These are phyloP conservation scores for Ectobius pallidus DNA, from an alignment of 2,888 invertebrate species.

Conservation along the genomic window DNA sequence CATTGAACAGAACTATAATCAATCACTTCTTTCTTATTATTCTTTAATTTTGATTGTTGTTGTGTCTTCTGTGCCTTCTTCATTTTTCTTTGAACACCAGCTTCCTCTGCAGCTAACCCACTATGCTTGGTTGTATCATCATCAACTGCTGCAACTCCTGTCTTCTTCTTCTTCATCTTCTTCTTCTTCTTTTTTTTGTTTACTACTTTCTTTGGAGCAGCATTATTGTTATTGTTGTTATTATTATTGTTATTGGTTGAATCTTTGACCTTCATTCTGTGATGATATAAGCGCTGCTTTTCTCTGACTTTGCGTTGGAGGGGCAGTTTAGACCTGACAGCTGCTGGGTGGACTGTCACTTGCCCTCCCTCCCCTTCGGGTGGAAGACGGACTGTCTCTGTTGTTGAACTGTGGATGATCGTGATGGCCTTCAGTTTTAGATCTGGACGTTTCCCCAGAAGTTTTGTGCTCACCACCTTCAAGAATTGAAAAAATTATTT, in stretches of 20 bases:
- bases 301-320: conserved; percentile 78
- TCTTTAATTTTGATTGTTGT: conserved; percentile 52
- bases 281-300: conserved; percentile 35
- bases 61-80: conserved; percentile 47
- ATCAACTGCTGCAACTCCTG: conserved; percentile 48
- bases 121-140: conserved; percentile 9
- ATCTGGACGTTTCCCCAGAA: conserved; percentile 79
- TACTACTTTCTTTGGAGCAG: conserved; percentile 45
- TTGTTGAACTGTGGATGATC: conserved; percentile 88
- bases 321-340: conserved; percentile 84
- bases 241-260: conserved; percentile 55
- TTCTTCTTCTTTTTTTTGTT: conserved; percentile 51
- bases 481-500: neutral
- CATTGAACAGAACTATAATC: conserved; percentile 76
- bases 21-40: conserved; percentile 69
- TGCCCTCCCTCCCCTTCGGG: conserved; percentile 62
- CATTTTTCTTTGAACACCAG: conserved; percentile 59
- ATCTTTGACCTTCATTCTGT: conserved; percentile 48
- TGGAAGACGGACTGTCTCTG: conserved; percentile 84
- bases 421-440: conserved; percentile 85
- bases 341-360: conserved; percentile 81
- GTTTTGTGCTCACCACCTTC: conserved; percentile 79
- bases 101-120: conserved; percentile 54
- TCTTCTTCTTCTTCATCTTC: conserved; percentile 51
- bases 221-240: conserved; percentile 51